A percentile compares a stretch with the other conserved stretches of the same genome.
phyloP scores from a whole-genome alignment of 1,140 invertebrate genomes.

The Plutomurus gul region DNA sequence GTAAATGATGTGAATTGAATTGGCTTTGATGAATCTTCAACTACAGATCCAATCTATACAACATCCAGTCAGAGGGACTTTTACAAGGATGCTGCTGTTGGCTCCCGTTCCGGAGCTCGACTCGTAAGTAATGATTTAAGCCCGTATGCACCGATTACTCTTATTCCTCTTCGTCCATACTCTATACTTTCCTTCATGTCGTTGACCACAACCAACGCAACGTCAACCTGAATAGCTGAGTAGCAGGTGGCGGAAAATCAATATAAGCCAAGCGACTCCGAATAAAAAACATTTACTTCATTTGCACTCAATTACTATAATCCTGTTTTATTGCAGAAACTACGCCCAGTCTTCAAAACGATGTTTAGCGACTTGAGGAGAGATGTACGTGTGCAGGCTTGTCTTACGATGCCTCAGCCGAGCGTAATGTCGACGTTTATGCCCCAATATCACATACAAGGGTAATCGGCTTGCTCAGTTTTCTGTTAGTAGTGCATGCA shows the following conservation, averaged over 20 bases:
- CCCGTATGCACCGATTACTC: neutral
- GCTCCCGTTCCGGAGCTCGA: conserved; percentile 13
- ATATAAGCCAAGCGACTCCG: neutral
- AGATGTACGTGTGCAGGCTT: conserved; percentile 54
- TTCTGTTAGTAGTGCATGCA: too few relatives aligned
- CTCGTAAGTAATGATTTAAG: conserved; percentile 29
- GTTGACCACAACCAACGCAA: neutral
- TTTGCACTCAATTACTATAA: neutral
- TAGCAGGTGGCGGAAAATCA: too few relatives aligned
- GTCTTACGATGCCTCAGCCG: conserved; percentile 1
- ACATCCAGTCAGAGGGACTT: conserved; percentile 37
- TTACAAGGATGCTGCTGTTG: conserved; percentile 35
- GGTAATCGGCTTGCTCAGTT: too few relatives aligned
- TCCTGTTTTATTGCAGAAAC: conserved; percentile 55
- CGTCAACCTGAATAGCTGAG: too few relatives aligned
- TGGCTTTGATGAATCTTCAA: neutral
- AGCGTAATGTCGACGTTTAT: conserved; percentile 39
- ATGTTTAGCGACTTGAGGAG: conserved; percentile 64
- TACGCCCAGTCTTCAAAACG: conserved; percentile 62
- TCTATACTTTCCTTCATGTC: neutral
- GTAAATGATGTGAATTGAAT: neutral
- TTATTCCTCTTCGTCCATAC: too few relatives aligned
- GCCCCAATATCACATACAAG: conserved; percentile 29
- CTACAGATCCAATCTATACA: conserved; percentile 43
- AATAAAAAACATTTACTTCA: neutral